These are phyloP conservation scores for Idaea dimidiata DNA, from an alignment of 2,888 invertebrate genomes.

Conservation along the genomic window DNA sequence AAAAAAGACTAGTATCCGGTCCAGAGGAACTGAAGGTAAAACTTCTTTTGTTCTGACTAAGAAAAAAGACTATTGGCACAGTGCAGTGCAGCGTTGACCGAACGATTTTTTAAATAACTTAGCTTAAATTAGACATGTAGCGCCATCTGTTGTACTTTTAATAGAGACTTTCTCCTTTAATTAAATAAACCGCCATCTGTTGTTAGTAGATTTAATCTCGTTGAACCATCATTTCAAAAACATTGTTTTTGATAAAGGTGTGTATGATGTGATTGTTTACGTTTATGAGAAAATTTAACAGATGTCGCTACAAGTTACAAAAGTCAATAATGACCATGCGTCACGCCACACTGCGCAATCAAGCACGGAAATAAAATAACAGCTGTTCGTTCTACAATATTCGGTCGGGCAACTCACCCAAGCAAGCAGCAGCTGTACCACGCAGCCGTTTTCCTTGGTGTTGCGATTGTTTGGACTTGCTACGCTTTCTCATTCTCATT, in stretches of 20 bases:
- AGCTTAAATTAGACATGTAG: conserved; percentile 3
- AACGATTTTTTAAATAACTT: background rate
- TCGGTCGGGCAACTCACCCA: conserved; percentile 73
- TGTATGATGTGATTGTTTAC: background rate
- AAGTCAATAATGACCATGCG: conserved; percentile 69
- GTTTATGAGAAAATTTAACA: conserved; percentile 8
- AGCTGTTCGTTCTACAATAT: conserved; percentile 80
- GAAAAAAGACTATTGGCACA: no score
- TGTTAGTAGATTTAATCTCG: background rate
- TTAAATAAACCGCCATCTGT: background rate
- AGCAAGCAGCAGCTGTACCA: conserved; percentile 60
- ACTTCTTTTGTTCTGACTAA: no score
- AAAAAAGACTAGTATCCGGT: no score
- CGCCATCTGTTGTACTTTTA: conserved; percentile 11
- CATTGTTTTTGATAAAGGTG: background rate
- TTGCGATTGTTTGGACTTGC: conserved; percentile 67
- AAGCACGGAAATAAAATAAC: conserved; percentile 77
- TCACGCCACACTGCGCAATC: conserved; percentile 73
- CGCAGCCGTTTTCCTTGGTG: conserved; percentile 74
- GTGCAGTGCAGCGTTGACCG: no score
- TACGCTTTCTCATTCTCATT: conserved; percentile 59
- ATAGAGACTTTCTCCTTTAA: background rate
- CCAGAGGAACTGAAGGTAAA: no score
- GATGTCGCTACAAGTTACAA: conserved; percentile 36
- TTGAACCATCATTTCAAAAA: background rate